Base-by-base conservation (phyloP, 2,888 invertebrate genomes). In the Sipunculus nudus region DNA sequence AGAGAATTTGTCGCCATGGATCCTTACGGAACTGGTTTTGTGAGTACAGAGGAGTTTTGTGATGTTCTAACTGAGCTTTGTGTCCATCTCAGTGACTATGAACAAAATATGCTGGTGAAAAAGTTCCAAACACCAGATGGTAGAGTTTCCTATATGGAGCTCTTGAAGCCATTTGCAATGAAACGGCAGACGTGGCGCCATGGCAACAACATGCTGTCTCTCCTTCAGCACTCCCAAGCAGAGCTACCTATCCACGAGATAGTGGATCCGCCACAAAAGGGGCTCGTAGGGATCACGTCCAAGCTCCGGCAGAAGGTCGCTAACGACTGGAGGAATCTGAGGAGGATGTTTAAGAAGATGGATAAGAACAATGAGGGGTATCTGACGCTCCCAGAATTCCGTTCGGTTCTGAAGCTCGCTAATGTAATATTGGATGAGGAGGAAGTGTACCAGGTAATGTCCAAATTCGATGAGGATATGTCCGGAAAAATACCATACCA, bases 1-100 rank as follows among this genome's bases (percentile, higher is more conserved):
- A 71, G 75, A 35, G 81, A 81, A 67, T 82, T 83, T 69, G 71
- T 75, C 19, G 73, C 62, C 45, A 80, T 83, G 79, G 83, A 83
- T 64, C 78, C 78, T 1, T 81, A 80, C 62, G 69, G 71, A 52
- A 82, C 81, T 4, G 80, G 81, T 13, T 78, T 63, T 53, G 77
- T 83, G 6, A 68, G 72, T 5, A 63, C 65, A 26, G 82, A 80
- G 3, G 82, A 83, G 67, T 83, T 82, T 68, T 63, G 72, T 21
- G 82, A 82, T 3, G 75, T 83, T 25, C 72, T 83, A 1, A 70
- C 72, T 0, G 82, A 83, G 58, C 71, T 83, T 1, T 80, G 80
- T 64, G 78, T 81, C 23, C 77, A 79, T 55, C 77, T 83, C 32
- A 78, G 74, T 53, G 75, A 78, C 41, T 66, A 70, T 59, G 83